phyloP scores from a whole-genome alignment of 2,797 vertebrate genomes.

The Dallia pectoralis region DNA sequence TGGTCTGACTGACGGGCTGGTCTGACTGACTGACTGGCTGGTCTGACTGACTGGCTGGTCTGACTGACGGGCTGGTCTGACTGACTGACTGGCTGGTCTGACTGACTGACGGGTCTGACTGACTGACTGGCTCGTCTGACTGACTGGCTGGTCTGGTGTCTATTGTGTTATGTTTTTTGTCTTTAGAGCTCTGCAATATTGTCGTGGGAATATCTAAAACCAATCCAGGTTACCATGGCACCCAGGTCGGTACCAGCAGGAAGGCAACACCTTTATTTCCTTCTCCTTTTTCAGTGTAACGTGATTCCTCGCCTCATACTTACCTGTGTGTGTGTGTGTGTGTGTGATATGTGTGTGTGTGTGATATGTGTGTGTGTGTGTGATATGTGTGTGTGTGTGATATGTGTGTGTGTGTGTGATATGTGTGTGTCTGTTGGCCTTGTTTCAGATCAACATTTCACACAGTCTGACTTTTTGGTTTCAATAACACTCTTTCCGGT shows the following conservation, averaged over 20 bases:
- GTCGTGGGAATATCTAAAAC: background rate
- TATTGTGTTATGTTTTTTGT: no score
- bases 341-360: conserved; percentile 4
- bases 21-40: no score
- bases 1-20: no score
- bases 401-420: background rate
- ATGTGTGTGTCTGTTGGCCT: background rate
- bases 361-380: background rate
- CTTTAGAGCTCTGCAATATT: background rate
- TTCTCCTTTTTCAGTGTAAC: background rate
- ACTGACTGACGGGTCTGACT: no score
- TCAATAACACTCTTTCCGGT: no score
- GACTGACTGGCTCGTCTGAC: no score
- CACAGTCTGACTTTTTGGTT: no score
- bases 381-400: background rate
- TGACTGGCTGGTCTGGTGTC: no score
- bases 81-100: no score
- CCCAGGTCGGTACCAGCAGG: conserved; percentile 15
- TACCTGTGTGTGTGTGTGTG: background rate
- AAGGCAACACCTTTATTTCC: conserved; percentile 46
- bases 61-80: no score
- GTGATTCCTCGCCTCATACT: background rate
- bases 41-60: no score
- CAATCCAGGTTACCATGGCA: conserved; percentile 5
- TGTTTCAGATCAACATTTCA: no score